Evolutionary conservation across 2,797 vertebrate species (phyloP), one percentile per base, ranked within the genome.

Genomic region (Gallinago solitaria): DNA sequence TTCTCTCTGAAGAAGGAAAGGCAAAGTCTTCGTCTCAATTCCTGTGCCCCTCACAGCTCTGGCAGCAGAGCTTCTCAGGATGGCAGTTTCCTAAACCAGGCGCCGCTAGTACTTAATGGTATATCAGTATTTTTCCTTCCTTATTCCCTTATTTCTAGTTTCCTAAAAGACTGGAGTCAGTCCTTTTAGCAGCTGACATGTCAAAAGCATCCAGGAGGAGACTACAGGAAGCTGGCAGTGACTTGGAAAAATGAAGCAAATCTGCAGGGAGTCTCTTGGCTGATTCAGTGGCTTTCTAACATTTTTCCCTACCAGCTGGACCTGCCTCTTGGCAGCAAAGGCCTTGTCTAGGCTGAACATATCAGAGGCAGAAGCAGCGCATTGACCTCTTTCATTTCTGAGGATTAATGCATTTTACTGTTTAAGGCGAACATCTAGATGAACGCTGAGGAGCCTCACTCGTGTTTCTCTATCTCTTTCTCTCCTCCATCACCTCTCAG

Each of bases 221-320:
- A 60, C 59, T 78, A 14, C 39, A 74, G 30, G 67, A 32, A 68
- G 47, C 56, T 84, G 47, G 50, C 81, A 51, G 35, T 60, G 78
- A 87, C 57, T 76, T 67, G 59, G 63, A 88, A 90, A 95, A 96
- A 89, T 12, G 51, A 87, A 95, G 56, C 70, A 53, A 78, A 91
- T 54, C 50, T 37, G 41, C 65, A 84, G 77, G 80, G 78, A 79
- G 43, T 57, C n/a, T 89, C 28, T 82, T 85, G 28, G 32, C 83
- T 87, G 60, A 82, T 51, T 68, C 60, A 24, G 43, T 33, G 54
- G 16, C 51, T 89, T 94, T 92, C 59, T 95, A 91, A 87, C 56
- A 79, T 86, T 69, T 78, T 95, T 67, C 30, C 47, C 45, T 70
- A 64, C 47, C 39, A 82, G 45, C 39, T 87, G 90, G 70, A 61